phyloP scores from a whole-genome alignment of 2,888 invertebrate genomes.

The Papilio demoleus region DNA sequence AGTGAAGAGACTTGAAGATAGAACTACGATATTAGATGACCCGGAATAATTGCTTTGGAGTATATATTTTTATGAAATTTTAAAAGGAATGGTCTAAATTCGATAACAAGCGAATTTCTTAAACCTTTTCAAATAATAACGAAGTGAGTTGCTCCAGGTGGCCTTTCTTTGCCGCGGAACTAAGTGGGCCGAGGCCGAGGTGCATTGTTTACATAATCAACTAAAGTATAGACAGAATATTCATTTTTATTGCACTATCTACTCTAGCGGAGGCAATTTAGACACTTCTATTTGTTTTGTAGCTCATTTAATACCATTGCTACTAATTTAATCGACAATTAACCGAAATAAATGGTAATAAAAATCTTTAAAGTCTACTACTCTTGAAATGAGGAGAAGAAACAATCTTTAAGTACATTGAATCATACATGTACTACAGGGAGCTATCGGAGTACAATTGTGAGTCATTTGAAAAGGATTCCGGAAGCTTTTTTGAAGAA shows the following conservation, averaged over 20 bases:
- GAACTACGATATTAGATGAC: too few species aligned
- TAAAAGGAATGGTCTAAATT: slow-evolving; percentile 8
- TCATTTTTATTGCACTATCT: slow-evolving; percentile 25
- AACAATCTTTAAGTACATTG: too few species aligned
- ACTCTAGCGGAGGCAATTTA: slow-evolving; percentile 10
- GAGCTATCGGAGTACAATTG: too few species aligned
- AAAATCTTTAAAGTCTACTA: too few species aligned
- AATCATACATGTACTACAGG: too few species aligned
- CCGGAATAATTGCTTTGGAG: neutral
- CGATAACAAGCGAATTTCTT: slow-evolving; percentile 16
- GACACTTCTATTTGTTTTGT: slow-evolving; percentile 19
- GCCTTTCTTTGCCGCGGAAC: slow-evolving; percentile 14
- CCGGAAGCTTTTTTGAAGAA: too few species aligned
- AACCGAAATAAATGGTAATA: neutral
- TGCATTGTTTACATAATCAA: slow-evolving; percentile 37
- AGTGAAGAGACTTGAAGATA: too few species aligned
- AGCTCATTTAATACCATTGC: neutral
- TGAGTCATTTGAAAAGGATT: too few species aligned
- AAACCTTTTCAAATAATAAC: slow-evolving; percentile 1
- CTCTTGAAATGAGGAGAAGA: too few species aligned
- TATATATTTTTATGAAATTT: neutral
- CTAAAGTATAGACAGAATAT: slow-evolving; percentile 17
- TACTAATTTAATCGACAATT: neutral
- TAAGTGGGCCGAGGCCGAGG: slow-evolving; percentile 35
- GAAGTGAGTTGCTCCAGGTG: slow-evolving; percentile 19